Evolutionary conservation across 92 coral and sea anemone species (phyloP), one percentile per base, ranked within the genome.

Genomic region (Umimayanthus chanpuru): DNA sequence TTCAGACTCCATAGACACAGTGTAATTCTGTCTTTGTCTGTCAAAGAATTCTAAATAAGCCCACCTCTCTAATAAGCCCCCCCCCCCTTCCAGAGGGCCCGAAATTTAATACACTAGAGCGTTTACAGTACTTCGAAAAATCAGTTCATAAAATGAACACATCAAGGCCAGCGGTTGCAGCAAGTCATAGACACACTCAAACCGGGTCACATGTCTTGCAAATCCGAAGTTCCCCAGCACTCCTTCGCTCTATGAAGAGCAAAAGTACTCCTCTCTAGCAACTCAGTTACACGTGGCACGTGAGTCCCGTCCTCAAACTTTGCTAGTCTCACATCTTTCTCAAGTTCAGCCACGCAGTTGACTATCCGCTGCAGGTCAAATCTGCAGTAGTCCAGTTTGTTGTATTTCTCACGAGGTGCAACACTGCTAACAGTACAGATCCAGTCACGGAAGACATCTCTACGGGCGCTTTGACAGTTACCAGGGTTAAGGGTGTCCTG

Each of bases 391-490:
- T 94, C 89, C 10, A 39, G 72, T 6, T 82, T 26, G 0, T 76
- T 81, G 38, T 44, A 32, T 40, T 80, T 66, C 53, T 89, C 89
- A 11, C 56, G 53, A 74, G 21, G 36, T 75, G 82, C 88, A 32
- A 56, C 49, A 43, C n/a, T 26, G 26, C 44, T 71, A 6, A 93
- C 50, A 21, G 92, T 36, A 16, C 77, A 73, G 30, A 82, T 80
- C 98, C 98, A 94, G 72, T 86, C 94, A 56, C 71, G 36, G 70
- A 94, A 94, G 23, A 90, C 92, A 14, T 43, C 55, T 9, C 12
- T 70, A 32, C 50, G 6, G 21, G 20, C 26, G 18, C 65, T 72
- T 18, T 71, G 64, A 30, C 67, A 23, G 25, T 12, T 29, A 29
- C 16, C 41, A 68, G 53, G 25, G 18, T 44, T 47, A 21, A 18